Evolutionary conservation across 2,888 invertebrate species (phyloP), one percentile per base, ranked within the genome.

Genomic region (Emmelina monodactyla): DNA sequence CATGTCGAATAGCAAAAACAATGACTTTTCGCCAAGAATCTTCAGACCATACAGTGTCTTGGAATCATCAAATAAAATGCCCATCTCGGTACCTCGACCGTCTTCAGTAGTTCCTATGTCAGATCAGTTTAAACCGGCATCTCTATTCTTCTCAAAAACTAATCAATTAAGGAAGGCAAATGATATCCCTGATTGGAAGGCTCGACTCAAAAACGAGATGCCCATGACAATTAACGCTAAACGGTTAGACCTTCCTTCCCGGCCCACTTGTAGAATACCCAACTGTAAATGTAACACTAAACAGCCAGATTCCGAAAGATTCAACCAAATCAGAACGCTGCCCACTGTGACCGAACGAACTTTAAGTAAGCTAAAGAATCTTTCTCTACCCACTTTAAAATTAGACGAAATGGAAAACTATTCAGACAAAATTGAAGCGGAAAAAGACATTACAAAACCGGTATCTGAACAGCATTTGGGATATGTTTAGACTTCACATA

Each of bases 391-490:
- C 0, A 72, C 76, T 33, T 50, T 79, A 2, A 79, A 78, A 36
- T 55, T 78, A 12, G 72, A 75, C 29, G 78, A 73, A 34, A 46
- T 62, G 33, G 65, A 62, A 16, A 59, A 55, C 39, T n/a, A n/a
- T n/a, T 62, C 55, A 29, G 63, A 62, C 34, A 54, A 55, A 35
- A 43, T 57, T 3, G 62, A 66, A 39, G 72, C 70, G 9, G 78
- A 75, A 45, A 66, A 62, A 44, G 76, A 76, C 35, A 39, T 62
- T 13, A 64, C 39, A 41, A 79, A 78, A 53, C 76, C 76, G 10
- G 66, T 82, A 44, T 79, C 82, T 37, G 83, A 83, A 58, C 79
- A 83, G 49, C 82, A 82, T 57, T 75, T 83, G 60, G 83, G 83
- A 29, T 83, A 82, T 58, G 82, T 83, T 43, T 83, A 71, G 58